phyloP scores from a whole-genome alignment of 2,888 invertebrate genomes.

The Electrophaes corylata region DNA sequence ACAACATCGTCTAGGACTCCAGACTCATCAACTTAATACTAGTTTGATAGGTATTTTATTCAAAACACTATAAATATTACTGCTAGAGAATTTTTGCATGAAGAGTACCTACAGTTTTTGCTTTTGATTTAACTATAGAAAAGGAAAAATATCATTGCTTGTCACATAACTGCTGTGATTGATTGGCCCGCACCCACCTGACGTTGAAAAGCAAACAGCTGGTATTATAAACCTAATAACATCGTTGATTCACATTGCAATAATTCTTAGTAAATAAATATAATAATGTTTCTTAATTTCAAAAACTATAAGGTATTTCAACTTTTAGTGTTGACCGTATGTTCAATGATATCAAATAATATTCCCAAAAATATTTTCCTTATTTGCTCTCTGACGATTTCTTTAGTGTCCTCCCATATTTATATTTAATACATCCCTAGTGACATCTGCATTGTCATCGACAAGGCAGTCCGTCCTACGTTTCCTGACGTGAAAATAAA shows the following conservation, averaged over 20 bases:
- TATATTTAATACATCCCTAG: neutral
- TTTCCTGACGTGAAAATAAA: conserved; percentile 62
- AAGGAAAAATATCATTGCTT: conserved; percentile 64
- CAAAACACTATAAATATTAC: conserved; percentile 16
- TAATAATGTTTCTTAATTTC: neutral
- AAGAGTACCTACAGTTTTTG: conserved; percentile 46
- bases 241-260: neutral
- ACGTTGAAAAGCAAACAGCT: conserved; percentile 79
- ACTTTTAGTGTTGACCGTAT: too few relatives aligned
- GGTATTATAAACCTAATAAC: conserved; percentile 39
- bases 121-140: conserved; percentile 55
- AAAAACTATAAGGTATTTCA: too few relatives aligned
- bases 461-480: conserved; percentile 45
- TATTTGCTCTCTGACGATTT: neutral
- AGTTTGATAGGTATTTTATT: neutral
- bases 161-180: conserved; percentile 81
- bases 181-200: conserved; percentile 79
- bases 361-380: neutral
- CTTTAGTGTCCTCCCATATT: neutral
- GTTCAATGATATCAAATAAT: too few relatives aligned
- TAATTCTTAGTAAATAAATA: neutral
- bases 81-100: conserved; percentile 47
- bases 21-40: too few relatives aligned
- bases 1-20: neutral
- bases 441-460: conserved; percentile 44